Evolutionary conservation across 2,888 invertebrate species (phyloP), one percentile per base, ranked within the genome.

Genomic region (Aporophyla nigra): DNA sequence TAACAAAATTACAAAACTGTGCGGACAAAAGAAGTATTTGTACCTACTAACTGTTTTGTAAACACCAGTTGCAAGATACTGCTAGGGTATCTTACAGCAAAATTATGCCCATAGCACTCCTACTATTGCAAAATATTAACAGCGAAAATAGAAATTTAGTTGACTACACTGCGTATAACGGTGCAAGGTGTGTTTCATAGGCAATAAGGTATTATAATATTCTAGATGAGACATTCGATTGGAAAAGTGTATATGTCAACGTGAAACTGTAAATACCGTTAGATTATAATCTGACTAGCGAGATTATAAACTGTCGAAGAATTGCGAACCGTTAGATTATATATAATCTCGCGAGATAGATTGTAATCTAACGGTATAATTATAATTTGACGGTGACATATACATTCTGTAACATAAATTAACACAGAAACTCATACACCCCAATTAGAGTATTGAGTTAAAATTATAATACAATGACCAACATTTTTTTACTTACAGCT

Each of bases 221-320:
- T 40, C 3, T 66, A 71, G 71, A 46, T 78, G 78, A 24, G n/a
- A 54, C 19, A 66, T 54, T 14, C 24, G 27, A 71, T 58, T 54
- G 16, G 33, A 56, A 58, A 12, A 68, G n/a, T 54, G 63, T 67
- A 40, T 2, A 40, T 5, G n/a, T n/a, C n/a, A n/a, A n/a, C n/a
- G n/a, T n/a, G n/a, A n/a, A n/a, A n/a, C n/a, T n/a, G n/a, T n/a
- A n/a, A n/a, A n/a, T n/a, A n/a, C n/a, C n/a, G n/a, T n/a, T n/a
- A n/a, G n/a, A n/a, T n/a, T n/a, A n/a, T n/a, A n/a, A n/a, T n/a
- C n/a, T n/a, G n/a, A n/a, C n/a, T n/a, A n/a, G n/a, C n/a, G n/a
- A n/a, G n/a, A n/a, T n/a, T n/a, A n/a, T n/a, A n/a, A n/a, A n/a
- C n/a, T n/a, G n/a, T n/a, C n/a, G n/a, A n/a, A n/a, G n/a, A n/a